Conservation (phyloP, 2,888 invertebrate genomes). For the Euproctis similis region DNA sequence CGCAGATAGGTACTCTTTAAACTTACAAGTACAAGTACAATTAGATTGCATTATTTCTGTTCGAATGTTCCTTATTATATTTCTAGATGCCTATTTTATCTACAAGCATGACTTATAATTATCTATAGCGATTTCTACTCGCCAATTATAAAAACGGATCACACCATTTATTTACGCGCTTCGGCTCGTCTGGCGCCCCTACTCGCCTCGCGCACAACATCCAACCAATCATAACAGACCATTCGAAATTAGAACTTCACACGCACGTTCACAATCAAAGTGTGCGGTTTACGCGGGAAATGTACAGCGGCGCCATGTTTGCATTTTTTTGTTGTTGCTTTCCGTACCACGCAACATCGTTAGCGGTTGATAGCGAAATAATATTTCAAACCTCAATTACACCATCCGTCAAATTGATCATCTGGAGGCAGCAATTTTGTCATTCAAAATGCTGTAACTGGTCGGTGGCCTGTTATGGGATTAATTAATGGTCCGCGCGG, state of each 20-base stretch:
- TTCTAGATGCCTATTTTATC: slow-evolving; percentile 22
- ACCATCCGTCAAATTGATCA: slow-evolving; percentile 47
- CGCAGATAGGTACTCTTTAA: slow-evolving; percentile 1
- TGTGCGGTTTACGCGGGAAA: slow-evolving; percentile 37
- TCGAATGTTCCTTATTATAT: slow-evolving; percentile 24
- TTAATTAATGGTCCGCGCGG: slow-evolving; percentile 52
- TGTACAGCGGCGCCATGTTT: slow-evolving; percentile 29
- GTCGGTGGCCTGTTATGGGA: slow-evolving; percentile 49
- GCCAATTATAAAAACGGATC: slow-evolving; percentile 44
- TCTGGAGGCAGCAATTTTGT: slow-evolving; percentile 47
- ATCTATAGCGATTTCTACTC: slow-evolving; percentile 36
- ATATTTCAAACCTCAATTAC: slow-evolving; percentile 58
- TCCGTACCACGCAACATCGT: slow-evolving; percentile 36
- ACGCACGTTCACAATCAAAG: slow-evolving; percentile 41
- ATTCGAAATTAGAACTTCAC: slow-evolving; percentile 56
- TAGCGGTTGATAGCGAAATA: slow-evolving; percentile 38
- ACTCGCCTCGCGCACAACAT: slow-evolving; percentile 28
- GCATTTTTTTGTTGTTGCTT: slow-evolving; percentile 25
- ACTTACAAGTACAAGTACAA: slow-evolving; percentile 16
- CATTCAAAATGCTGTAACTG: slow-evolving; percentile 52
- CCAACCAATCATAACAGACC: slow-evolving; percentile 55
- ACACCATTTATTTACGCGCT: slow-evolving; percentile 38
- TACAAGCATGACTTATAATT: slow-evolving; percentile 37
- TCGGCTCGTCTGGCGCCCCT: slow-evolving; percentile 38
- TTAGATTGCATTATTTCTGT: slow-evolving; percentile 19